Conservation (phyloP, 2,113 vertebrate species). For the Thryonomys swinderianus region DNA sequence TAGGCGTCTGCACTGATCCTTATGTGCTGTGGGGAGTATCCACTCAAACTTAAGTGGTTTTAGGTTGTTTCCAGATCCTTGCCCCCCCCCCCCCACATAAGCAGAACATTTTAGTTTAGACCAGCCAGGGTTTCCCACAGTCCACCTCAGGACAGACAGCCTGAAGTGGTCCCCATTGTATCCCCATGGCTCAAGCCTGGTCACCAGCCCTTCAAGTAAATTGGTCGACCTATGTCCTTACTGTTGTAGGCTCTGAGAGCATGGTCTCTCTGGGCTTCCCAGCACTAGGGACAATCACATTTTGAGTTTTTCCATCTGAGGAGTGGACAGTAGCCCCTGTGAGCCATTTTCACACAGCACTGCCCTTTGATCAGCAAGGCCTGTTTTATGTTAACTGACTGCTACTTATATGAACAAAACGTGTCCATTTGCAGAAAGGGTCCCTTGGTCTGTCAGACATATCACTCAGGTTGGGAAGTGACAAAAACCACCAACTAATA, state of each 20-base stretch:
- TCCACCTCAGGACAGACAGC: no score
- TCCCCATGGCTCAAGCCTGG: neutral
- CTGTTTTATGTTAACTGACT: neutral
- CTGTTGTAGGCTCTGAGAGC: neutral
- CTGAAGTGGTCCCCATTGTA: neutral
- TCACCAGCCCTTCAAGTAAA: neutral
- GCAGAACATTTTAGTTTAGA: neutral
- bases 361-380: neutral
- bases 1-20: neutral
- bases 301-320: neutral
- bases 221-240: neutral
- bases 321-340: neutral
- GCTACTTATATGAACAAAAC: neutral
- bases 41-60: neutral
- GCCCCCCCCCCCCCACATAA: neutral
- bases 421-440: neutral
- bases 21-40: neutral
- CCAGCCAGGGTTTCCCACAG: neutral
- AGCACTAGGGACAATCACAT: neutral
- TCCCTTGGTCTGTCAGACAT: neutral
- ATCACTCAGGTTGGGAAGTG: neutral
- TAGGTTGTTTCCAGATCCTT: neutral
- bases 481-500: neutral
- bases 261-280: neutral
- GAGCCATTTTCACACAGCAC: neutral